Evolutionary conservation across 2,888 invertebrate species (phyloP), one percentile per base, ranked within the genome.

Genomic region (Prostheceraeus crozeri): DNA sequence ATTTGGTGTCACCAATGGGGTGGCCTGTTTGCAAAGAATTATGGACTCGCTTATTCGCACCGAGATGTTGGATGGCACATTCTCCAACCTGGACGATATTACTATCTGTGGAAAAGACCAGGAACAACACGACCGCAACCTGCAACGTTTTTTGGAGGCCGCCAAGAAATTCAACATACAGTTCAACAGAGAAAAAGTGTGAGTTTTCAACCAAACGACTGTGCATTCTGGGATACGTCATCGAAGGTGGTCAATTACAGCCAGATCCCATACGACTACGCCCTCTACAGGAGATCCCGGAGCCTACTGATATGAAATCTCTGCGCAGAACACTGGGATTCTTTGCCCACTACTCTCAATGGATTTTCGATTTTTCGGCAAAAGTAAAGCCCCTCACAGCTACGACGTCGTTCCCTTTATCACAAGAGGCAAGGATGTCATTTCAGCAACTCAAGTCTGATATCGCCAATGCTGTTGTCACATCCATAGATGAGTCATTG

Each of bases 1-100:
- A n/a, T 51, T 51, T n/a, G 51, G 51, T 4, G 25, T 51, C 16
- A 53, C 53, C 16, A 53, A 53, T 53, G 53, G 53, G 11, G 53
- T 53, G 16, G 28, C 53, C 3, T 11, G 27, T 45, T 53, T 53
- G 16, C 53, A 53, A 53, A 11, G 53, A 28, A 28, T 33, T n/a
- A 51, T 51, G n/a, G 51, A 51, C 27, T 11, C 16, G n/a, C n/a
- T 51, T n/a, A 21, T 51, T 8, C 23, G n/a, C 16, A n/a, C 16
- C 11, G 25, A 51, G 11, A 4, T 23, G 16, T 27, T 51, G 23
- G 25, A 19, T 23, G 51, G 27, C 11, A 51, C 51, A 21, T 51
- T 16, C 25, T n/a, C 21, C 21, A 23, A 51, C 25, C 27, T 51
- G 21, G 51, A 51, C 23, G 25, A 51, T 21, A 27, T 51, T n/a